Conservation (phyloP, 2,888 invertebrate genomes). For the Caenorhabditis sp. region DNA sequence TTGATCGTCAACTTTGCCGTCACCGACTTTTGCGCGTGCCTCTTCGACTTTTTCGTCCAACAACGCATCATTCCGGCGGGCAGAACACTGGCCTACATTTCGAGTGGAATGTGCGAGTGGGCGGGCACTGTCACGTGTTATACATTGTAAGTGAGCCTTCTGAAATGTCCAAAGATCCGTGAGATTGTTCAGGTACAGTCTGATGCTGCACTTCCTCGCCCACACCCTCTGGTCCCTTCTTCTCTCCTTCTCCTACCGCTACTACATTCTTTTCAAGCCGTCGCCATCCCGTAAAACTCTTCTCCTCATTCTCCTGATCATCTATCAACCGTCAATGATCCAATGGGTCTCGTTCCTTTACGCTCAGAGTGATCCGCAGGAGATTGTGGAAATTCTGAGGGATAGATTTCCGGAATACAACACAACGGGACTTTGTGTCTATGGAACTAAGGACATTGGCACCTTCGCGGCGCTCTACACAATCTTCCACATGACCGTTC, state of each 20-base stretch:
- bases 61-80: conserved; percentile 32
- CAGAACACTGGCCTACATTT: conserved; percentile 20
- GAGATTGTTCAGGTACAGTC: no score
- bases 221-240: conserved; percentile 3
- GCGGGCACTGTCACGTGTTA: no score
- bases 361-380: background rate
- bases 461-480: background rate
- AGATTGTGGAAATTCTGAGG: background rate
- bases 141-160: no score
- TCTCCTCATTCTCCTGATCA: background rate
- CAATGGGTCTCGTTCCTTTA: background rate
- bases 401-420: background rate
- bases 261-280: background rate
- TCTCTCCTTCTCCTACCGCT: conserved; percentile 1
- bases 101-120: conserved; percentile 25
- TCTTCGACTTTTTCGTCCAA: conserved; percentile 25
- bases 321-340: conserved; percentile 1
- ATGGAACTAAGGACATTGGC: background rate
- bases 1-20: conserved; percentile 24
- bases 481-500: background rate
- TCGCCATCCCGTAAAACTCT: background rate
- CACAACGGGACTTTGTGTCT: background rate
- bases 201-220: conserved; percentile 3
- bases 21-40: conserved; percentile 2
- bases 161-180: background rate